Evolutionary conservation across 2,888 invertebrate genomes (phyloP).

Genomic region (Erpobdella octoculata): DNA sequence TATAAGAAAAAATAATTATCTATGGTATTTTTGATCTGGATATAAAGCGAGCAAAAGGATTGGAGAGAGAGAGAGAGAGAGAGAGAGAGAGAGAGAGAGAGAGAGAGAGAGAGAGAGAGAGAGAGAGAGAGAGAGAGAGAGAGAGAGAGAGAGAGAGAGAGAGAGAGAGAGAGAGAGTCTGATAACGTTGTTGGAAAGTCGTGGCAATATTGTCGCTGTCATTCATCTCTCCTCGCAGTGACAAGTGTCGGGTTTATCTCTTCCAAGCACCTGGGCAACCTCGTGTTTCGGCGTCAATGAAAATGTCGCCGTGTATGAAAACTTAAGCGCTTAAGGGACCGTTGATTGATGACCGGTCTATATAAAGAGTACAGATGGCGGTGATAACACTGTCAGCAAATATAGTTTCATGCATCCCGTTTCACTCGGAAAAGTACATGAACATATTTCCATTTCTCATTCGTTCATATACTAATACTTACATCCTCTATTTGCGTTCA

Average conservation of each 20-base stretch:
- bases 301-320: slow-evolving; percentile 18
- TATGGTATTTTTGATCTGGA: no score
- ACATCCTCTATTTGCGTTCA: no score
- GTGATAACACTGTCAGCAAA: slow-evolving; percentile 3
- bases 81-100: no score
- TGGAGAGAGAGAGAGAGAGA: no score
- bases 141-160: background rate
- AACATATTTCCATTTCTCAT: background rate
- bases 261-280: slow-evolving; percentile 13
- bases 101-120: no score
- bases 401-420: background rate
- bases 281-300: slow-evolving; percentile 22
- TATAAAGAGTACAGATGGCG: slow-evolving; percentile 14
- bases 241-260: slow-evolving; percentile 21
- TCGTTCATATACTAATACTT: no score
- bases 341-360: slow-evolving; percentile 15
- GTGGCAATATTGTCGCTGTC: background rate
- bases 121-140: background rate
- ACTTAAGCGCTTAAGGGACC: slow-evolving; percentile 21
- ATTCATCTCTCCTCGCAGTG: slow-evolving; percentile 3
- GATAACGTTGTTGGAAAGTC: background rate
- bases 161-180: background rate
- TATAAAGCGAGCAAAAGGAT: no score
- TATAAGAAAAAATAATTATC: no score
- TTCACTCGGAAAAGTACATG: background rate